These are phyloP conservation scores for Plutomurus gul DNA, from an alignment of 1,140 invertebrate genomes.

Conservation along the genomic window DNA sequence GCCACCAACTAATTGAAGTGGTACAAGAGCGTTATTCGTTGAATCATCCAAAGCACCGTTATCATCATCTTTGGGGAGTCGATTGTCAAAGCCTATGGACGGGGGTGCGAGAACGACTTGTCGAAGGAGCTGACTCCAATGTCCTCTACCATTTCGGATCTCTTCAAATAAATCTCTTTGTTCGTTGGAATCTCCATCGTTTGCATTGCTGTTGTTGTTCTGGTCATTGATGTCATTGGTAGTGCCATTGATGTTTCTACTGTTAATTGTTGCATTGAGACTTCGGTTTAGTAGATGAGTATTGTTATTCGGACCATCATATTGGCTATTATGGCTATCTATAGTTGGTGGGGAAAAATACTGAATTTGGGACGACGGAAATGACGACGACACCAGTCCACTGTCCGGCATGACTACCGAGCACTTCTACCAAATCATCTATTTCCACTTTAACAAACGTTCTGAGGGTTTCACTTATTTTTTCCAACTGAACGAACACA, in stretches of 20 bases:
- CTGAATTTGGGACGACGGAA: conserved; percentile 8
- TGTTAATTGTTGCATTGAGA: conserved; percentile 8
- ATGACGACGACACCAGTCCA: conserved; percentile 39
- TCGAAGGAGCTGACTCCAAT: conserved; percentile 52
- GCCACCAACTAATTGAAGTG: conserved; percentile 59
- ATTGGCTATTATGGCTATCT: conserved; percentile 14
- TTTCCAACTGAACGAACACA: too few relatives aligned
- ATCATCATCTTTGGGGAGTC: conserved; percentile 32
- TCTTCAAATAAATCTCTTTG: conserved; percentile 51
- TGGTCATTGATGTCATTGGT: conserved; percentile 34
- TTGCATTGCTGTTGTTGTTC: conserved; percentile 47
- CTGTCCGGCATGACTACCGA: conserved; percentile 42
- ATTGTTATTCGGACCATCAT: conserved; percentile 22
- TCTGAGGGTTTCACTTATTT: background rate
- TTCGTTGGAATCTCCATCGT: conserved; percentile 2
- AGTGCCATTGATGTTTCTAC: background rate
- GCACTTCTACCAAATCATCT: conserved; percentile 2
- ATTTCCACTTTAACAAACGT: background rate
- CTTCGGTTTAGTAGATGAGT: conserved; percentile 20
- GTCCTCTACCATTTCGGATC: conserved; percentile 51
- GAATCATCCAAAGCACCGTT: background rate
- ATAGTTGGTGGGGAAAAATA: conserved; percentile 10
- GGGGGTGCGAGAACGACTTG: conserved; percentile 47
- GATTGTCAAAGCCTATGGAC: conserved; percentile 29
- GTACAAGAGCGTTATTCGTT: conserved; percentile 1